Evolutionary conservation across 2,797 vertebrate genomes (phyloP).

Genomic region (Pangasius krempfi): DNA sequence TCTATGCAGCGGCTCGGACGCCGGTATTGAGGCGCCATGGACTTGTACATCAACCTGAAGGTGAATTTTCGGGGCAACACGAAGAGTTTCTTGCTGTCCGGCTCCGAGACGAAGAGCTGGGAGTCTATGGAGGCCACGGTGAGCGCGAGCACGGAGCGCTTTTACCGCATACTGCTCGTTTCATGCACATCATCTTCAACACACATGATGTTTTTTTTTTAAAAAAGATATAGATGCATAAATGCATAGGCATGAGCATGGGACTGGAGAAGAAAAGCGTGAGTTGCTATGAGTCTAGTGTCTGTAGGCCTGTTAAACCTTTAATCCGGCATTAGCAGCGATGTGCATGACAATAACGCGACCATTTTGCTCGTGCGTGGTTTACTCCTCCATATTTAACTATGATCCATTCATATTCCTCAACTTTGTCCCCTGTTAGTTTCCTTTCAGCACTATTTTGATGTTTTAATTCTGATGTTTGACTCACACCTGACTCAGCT

Average conservation of each 20-base stretch:
- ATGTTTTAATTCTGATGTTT: neutral
- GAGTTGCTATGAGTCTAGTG: too few species aligned
- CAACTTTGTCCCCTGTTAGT: fast-evolving
- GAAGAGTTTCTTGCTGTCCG: conserved; percentile 86
- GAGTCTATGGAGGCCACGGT: conserved; percentile 93
- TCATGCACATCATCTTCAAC: neutral
- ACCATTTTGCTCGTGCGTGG: neutral
- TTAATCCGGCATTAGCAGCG: neutral
- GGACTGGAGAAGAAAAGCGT: neutral
- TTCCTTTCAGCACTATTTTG: neutral
- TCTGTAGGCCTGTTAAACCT: conserved; percentile 10
- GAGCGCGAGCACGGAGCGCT: conserved; percentile 52
- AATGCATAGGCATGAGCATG: neutral
- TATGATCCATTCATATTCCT: neutral
- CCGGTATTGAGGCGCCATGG: conserved; percentile 73
- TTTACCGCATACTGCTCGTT: neutral
- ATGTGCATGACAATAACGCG: neutral
- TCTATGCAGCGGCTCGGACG: conserved; percentile 59
- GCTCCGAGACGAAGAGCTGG: conserved; percentile 87
- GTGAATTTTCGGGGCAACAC: conserved; percentile 85
- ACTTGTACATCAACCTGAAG: conserved; percentile 84
- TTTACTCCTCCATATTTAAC: neutral
- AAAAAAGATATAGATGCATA: neutral
- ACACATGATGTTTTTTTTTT: neutral
- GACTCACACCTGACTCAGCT: conserved; percentile 17